These are phyloP conservation scores for Cheirogaleus major DNA, from an alignment of 2,797 vertebrate genomes.

Conservation along the genomic window DNA sequence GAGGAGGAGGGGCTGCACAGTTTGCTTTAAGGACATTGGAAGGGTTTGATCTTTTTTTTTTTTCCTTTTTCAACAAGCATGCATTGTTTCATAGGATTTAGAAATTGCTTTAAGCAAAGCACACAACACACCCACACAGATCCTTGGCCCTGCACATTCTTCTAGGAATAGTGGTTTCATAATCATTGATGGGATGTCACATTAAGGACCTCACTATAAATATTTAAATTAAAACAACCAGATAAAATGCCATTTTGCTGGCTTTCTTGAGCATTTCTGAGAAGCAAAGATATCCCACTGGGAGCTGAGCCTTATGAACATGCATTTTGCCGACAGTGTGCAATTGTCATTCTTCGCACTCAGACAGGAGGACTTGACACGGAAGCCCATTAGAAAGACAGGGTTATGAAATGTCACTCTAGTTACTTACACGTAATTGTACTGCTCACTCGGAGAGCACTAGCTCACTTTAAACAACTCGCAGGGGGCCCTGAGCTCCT, in stretches of 20 bases:
- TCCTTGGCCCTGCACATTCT: accelerated
- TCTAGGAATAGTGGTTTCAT: background rate
- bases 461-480: background rate
- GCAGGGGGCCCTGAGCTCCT: background rate
- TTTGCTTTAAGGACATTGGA: background rate
- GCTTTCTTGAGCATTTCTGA: background rate
- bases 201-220: accelerated
- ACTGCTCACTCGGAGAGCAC: accelerated
- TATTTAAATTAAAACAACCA: background rate
- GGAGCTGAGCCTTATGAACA: background rate
- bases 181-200: accelerated
- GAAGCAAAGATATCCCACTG: background rate
- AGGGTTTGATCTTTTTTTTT: background rate
- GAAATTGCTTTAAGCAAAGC: background rate
- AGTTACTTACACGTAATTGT: accelerated
- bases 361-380: background rate
- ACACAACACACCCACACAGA: background rate
- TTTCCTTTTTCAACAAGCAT: background rate
- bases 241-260: background rate
- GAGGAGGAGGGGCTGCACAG: accelerated
- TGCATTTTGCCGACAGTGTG: background rate
- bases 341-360: background rate
- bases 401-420: background rate
- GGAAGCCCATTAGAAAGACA: background rate
- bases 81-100: background rate